These are phyloP conservation scores for Fopius arisanus DNA, from an alignment of 1,140 invertebrate genomes.

Conservation along the genomic window DNA sequence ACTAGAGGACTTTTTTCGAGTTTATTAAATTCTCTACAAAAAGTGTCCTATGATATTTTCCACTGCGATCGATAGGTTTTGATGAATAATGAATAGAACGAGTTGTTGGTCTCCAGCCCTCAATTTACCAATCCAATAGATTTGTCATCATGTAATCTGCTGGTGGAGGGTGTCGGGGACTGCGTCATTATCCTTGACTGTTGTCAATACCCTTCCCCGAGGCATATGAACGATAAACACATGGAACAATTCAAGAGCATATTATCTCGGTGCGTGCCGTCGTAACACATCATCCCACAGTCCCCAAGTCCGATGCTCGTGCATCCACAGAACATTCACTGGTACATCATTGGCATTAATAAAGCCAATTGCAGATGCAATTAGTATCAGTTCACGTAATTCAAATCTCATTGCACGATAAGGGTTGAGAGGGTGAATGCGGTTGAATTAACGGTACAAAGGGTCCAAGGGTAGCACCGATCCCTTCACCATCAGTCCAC, in stretches of 20 bases:
- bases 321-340: not conserved
- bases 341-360: not conserved
- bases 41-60: too few species aligned
- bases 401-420: not conserved
- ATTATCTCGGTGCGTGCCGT: conserved; percentile 1
- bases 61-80: too few species aligned
- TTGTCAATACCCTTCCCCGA: not conserved
- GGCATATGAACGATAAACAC: not conserved
- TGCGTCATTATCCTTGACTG: conserved; percentile 53
- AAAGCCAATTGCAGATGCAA: not conserved
- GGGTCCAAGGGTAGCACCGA: too few species aligned
- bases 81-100: too few species aligned
- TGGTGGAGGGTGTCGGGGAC: conserved; percentile 51
- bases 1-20: too few species aligned
- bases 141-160: conserved; percentile 50
- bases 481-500: too few species aligned
- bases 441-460: too few species aligned
- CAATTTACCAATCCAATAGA: conserved; percentile 51
- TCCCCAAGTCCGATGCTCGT: not conserved
- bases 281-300: not conserved
- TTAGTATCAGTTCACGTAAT: conserved; percentile 7
- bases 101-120: too few species aligned
- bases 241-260: conserved; percentile 7
- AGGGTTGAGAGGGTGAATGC: not conserved
- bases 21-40: too few species aligned